These are phyloP conservation scores for Anabacerthia variegaticeps DNA, from an alignment of 2,797 vertebrate species.

Conservation along the genomic window DNA sequence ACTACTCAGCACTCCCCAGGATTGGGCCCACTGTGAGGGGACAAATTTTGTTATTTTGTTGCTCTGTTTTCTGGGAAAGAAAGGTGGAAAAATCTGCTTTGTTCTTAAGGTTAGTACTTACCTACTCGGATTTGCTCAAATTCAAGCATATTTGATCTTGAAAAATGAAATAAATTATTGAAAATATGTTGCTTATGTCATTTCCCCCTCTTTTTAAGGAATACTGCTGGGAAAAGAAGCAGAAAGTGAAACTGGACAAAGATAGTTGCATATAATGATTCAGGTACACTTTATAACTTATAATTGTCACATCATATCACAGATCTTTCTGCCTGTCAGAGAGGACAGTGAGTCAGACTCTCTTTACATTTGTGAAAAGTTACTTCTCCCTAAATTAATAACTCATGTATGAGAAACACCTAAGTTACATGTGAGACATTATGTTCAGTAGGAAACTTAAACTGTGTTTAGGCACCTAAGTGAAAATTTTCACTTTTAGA, in stretches of 20 bases:
- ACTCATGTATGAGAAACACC: neutral
- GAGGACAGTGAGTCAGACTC: neutral
- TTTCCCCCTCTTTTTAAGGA: neutral
- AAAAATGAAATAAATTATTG: neutral
- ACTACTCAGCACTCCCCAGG: neutral
- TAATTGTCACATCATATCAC: neutral
- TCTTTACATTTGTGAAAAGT: neutral
- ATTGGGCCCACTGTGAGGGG: rapidly evolving
- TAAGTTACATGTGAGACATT: neutral
- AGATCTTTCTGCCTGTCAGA: neutral
- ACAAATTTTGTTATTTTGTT: neutral
- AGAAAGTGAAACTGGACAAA: neutral
- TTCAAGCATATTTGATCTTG: neutral
- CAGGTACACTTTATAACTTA: neutral
- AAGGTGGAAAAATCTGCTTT: neutral
- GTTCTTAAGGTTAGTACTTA: neutral
- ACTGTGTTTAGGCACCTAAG: neutral
- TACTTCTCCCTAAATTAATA: neutral
- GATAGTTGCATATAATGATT: neutral
- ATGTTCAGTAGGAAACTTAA: neutral
- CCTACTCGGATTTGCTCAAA: neutral
- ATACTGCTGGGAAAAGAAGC: neutral
- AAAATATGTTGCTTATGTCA: neutral
- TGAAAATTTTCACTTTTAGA: neutral
- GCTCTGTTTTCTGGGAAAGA: neutral